Evolutionary conservation across 1,140 invertebrate species (phyloP).

Genomic region (Zaprionus ghesquierei): DNA sequence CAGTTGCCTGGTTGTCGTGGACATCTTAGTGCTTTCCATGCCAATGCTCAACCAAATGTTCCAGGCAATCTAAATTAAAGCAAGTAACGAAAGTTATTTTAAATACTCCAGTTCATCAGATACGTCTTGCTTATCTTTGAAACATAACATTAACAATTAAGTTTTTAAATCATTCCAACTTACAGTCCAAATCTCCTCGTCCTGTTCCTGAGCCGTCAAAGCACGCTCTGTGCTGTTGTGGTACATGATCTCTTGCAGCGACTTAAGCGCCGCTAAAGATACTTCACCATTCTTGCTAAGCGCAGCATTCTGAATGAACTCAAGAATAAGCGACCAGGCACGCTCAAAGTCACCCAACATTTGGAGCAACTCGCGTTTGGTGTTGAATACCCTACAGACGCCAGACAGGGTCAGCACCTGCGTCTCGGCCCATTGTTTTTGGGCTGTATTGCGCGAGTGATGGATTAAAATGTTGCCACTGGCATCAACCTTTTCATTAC

Average conservation of each 20-base stretch:
- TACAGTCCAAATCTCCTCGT: conserved; percentile 88
- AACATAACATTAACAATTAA: too few species aligned
- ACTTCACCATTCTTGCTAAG: conserved; percentile 96
- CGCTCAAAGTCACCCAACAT: conserved; percentile 94
- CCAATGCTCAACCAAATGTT: conserved; percentile 94
- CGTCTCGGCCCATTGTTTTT: conserved; percentile 99
- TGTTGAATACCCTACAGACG: conserved; percentile 91
- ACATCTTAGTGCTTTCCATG: conserved; percentile 88
- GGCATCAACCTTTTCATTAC: conserved; percentile 95
- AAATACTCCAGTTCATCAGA: too few species aligned
- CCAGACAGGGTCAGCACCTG: conserved; percentile 88
- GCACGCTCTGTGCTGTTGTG: conserved; percentile 73
- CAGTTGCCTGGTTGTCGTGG: conserved; percentile 83
- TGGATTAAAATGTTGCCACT: conserved; percentile 98
- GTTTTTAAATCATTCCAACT: conserved; percentile 18
- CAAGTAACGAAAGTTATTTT: too few species aligned
- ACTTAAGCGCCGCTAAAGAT: conserved; percentile 96
- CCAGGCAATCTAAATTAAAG: conserved; percentile 88
- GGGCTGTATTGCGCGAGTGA: conserved; percentile 98
- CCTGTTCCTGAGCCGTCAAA: conserved; percentile 74
- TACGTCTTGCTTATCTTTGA: too few species aligned
- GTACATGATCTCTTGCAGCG: conserved; percentile 96
- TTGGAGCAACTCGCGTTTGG: conserved; percentile 92
- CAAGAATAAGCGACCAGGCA: conserved; percentile 95
- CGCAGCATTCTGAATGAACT: conserved; percentile 96